Evolutionary conservation across 1,140 invertebrate genomes (phyloP), one percentile per base, ranked within the genome.

Genomic region (Lordiphosa clarofinis): DNA sequence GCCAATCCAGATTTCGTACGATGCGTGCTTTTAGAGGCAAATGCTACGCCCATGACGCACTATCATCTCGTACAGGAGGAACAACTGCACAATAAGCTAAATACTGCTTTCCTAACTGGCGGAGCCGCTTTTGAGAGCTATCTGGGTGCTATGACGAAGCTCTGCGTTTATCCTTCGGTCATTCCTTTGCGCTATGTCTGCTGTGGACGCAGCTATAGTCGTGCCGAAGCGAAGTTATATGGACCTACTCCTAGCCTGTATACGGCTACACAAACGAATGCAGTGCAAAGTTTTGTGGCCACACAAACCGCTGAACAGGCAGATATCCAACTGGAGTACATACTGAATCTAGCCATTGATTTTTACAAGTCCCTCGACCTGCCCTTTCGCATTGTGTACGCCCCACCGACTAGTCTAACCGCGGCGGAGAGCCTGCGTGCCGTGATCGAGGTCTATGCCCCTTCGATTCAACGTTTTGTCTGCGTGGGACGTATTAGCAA

Each of bases 371-470:
- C 84, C 7, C 55, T 94, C 6, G 90, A 89, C 35, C 74, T 89
- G 33, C 92, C 93, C 69, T 94, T 93, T 75, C 88, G 91, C 31
- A 79, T 94, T 12, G 88, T 91, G 0, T 89, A 91, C 58, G 79
- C 88, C 33, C 69, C 91, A 1, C 91, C 92, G 1, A 39, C 71
- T 7, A 67, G 90, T 15, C 75, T 94, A 0, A 78, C 89, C 10
- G 53, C 75, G 9, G 89, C 89, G 19, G 93, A 94, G 79, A 90
- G 89, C 58, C 87, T 92, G 21, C 88, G 91, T 43, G 81, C 91
- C 3, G 91, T 90, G 3, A 89, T 94, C 58, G 91, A 94, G 89
- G 89, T 94, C 54, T 94, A 90, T 90, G 93, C 93, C 2, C 82
- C 87, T 3, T 87, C 89, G 65, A 73, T 79, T 2, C 61, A 91